Evolutionary conservation across 2,888 invertebrate species (phyloP).

Genomic region (Trissoscelio sp.): DNA sequence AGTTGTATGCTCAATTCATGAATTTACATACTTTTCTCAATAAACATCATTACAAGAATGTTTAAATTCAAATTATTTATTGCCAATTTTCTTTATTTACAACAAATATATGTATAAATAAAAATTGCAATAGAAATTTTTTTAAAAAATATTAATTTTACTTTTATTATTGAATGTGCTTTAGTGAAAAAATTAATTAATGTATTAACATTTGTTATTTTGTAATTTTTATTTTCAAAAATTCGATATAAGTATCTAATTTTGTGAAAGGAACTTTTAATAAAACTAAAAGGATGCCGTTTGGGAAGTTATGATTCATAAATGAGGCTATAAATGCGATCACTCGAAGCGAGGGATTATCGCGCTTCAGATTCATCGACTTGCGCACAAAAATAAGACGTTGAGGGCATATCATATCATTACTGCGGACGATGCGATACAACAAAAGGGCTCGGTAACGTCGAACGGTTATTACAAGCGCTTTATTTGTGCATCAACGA

Average conservation of each 20-base stretch:
- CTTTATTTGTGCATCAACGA: conserved; percentile 56
- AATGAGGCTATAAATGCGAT: not conserved
- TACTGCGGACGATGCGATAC: conserved; percentile 7
- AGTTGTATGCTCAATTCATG: conserved; percentile 44
- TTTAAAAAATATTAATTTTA: too few relatives aligned
- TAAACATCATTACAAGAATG: too few relatives aligned
- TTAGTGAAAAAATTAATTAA: too few relatives aligned
- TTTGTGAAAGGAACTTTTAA: not conserved
- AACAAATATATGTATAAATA: too few relatives aligned
- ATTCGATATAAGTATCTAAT: not conserved
- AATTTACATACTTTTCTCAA: conserved; percentile 20
- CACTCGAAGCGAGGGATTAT: not conserved
- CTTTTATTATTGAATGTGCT: too few relatives aligned
- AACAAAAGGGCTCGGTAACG: conserved; percentile 3
- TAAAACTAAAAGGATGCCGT: not conserved
- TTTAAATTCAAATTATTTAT: too few relatives aligned
- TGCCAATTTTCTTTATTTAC: too few relatives aligned
- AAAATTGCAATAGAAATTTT: too few relatives aligned
- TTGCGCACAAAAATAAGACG: conserved; percentile 34
- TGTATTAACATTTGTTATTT: too few relatives aligned
- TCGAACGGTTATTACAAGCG: conserved; percentile 30
- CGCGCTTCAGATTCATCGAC: conserved; percentile 6
- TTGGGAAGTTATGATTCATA: not conserved
- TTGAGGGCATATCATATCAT: conserved; percentile 26
- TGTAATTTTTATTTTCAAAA: not conserved